Evolutionary conservation across 2,888 invertebrate species (phyloP).

Genomic region (Eretmocerus hayati): DNA sequence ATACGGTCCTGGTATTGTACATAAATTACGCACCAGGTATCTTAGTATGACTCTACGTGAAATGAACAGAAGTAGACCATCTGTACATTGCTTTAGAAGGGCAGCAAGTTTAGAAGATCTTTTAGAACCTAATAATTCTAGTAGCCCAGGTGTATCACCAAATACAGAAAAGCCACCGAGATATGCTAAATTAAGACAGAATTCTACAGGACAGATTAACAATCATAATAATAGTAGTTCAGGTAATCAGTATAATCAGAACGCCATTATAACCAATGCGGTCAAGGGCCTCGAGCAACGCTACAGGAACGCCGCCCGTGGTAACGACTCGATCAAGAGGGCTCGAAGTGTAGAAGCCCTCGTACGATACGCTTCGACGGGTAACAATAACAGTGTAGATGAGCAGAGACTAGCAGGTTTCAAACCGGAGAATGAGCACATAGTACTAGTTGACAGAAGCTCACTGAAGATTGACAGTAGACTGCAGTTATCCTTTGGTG

Average conservation of each 20-base stretch:
- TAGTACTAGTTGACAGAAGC: constrained; percentile 45
- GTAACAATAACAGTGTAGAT: not conserved
- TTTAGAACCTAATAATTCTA: constrained; percentile 63
- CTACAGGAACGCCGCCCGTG: constrained; percentile 52
- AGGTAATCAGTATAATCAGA: too few relatives aligned
- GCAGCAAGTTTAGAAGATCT: constrained; percentile 81
- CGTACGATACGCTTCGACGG: constrained; percentile 55
- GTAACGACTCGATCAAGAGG: constrained; percentile 66
- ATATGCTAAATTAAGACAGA: constrained; percentile 29
- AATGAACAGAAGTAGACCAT: constrained; percentile 56
- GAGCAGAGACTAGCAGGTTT: constrained; percentile 16
- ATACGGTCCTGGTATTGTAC: constrained; percentile 89
- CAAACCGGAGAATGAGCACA: constrained; percentile 40
- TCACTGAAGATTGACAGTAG: constrained; percentile 41
- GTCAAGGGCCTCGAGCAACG: constrained; percentile 37
- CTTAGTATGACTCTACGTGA: constrained; percentile 78
- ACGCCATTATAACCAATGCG: constrained; percentile 17
- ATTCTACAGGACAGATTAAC: too few relatives aligned
- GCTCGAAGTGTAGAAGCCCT: constrained; percentile 82
- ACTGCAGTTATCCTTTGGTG: constrained; percentile 39
- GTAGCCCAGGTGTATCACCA: constrained; percentile 33
- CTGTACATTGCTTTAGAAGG: constrained; percentile 63
- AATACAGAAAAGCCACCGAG: constrained; percentile 30
- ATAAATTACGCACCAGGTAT: constrained; percentile 78
- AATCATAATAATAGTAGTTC: too few relatives aligned